Evolutionary conservation across 1,140 invertebrate species (phyloP).

Genomic region (Drosophila repleta): DNA sequence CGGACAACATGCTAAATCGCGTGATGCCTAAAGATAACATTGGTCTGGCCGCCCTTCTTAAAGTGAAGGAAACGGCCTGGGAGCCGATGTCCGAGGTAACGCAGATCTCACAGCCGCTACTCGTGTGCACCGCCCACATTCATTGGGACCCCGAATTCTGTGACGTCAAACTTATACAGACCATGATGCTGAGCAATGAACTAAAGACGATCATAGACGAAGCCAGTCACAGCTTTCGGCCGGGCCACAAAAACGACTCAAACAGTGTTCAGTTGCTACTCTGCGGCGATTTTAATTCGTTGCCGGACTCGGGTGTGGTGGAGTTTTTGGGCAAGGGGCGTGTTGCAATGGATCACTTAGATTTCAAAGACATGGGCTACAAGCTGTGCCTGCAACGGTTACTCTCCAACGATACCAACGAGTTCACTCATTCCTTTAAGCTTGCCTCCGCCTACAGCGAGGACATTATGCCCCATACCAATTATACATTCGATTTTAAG

Average conservation of each 20-base stretch:
- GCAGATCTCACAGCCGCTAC: constrained; percentile 92
- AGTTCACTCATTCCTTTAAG: constrained; percentile 98
- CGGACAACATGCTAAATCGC: constrained; percentile 99
- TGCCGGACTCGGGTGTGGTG: constrained; percentile 98
- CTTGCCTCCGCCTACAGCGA: constrained; percentile 96
- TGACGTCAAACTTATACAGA: constrained; percentile 99
- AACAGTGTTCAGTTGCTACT: constrained; percentile 96
- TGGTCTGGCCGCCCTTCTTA: constrained; percentile 96
- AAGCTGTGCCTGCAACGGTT: constrained; percentile 96
- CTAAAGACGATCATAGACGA: constrained; percentile 93
- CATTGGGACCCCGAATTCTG: constrained; percentile 99
- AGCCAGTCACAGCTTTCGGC: constrained; percentile 86
- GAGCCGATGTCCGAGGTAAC: constrained; percentile 92
- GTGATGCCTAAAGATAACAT: constrained; percentile 99
- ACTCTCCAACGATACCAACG: constrained; percentile 92
- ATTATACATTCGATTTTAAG: constrained; percentile 99
- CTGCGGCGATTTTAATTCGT: constrained; percentile 99
- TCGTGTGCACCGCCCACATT: constrained; percentile 99
- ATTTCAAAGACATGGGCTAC: constrained; percentile 98
- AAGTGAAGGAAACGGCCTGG: constrained; percentile 97
- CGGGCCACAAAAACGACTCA: constrained; percentile 87
- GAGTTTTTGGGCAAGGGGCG: constrained; percentile 96
- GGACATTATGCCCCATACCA: constrained; percentile 98
- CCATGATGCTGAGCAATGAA: constrained; percentile 99
- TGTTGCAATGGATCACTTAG: constrained; percentile 95